phyloP scores from a whole-genome alignment of 1,140 invertebrate genomes.

The Onthophagus taurus region DNA sequence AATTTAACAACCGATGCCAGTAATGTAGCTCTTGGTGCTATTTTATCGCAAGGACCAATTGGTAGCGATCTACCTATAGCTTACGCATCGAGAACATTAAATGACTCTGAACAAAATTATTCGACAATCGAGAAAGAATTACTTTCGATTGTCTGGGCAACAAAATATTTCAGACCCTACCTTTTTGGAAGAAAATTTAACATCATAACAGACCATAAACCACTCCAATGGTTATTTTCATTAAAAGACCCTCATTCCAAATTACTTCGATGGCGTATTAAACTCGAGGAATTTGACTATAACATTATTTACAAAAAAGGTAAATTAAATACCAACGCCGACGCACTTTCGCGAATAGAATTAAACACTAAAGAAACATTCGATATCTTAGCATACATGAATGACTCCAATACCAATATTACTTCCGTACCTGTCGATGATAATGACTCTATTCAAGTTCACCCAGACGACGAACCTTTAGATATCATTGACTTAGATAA shows the following conservation, averaged over 20 bases:
- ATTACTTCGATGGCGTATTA: constrained; percentile 14
- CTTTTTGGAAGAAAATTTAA: constrained; percentile 13
- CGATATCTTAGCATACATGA: too few relatives aligned
- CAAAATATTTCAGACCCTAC: constrained; percentile 15
- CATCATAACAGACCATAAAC: constrained; percentile 16
- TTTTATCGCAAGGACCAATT: constrained; percentile 25
- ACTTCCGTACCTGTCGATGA: too few relatives aligned
- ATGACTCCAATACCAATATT: too few relatives aligned
- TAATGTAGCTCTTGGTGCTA: constrained; percentile 27
- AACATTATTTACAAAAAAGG: constrained; percentile 13
- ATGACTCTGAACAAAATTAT: constrained; percentile 11
- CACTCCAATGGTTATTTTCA: constrained; percentile 14
- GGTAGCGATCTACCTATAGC: constrained; percentile 20
- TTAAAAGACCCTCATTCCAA: constrained; percentile 19
- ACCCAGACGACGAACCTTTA: too few relatives aligned
- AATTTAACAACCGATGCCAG: constrained; percentile 31
- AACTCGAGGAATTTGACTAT: constrained; percentile 14
- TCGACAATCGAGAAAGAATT: constrained; percentile 15
- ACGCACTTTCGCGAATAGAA: constrained; percentile 20
- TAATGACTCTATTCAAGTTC: too few relatives aligned
- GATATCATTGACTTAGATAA: too few relatives aligned
- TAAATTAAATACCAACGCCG: constrained; percentile 16
- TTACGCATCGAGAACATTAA: constrained; percentile 10
- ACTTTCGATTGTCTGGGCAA: constrained; percentile 14
- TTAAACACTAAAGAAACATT: too few relatives aligned